Conservation (phyloP, 1,140 invertebrate genomes). For the Propsilocerus akamusi region DNA sequence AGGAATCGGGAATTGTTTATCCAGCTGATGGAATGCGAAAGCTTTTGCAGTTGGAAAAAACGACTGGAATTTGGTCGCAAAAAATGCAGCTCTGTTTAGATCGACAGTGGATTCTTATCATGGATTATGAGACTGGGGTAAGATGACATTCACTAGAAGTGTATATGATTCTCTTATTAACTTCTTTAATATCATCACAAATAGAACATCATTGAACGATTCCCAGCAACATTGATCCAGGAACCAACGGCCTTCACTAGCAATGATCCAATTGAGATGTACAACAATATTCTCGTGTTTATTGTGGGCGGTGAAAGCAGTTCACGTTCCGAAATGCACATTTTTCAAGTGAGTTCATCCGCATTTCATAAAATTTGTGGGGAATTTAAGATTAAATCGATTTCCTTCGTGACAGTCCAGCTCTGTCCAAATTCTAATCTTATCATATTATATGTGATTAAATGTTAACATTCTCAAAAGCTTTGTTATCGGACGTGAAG, state of each 20-base stretch:
- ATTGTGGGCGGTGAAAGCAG: conserved; percentile 53
- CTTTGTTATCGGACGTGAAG: neutral
- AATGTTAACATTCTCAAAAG: neutral
- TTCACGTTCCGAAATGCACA: conserved; percentile 87
- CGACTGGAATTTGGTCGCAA: conserved; percentile 91
- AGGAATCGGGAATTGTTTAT: conserved; percentile 70
- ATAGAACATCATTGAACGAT: conserved; percentile 88
- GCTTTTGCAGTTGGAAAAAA: conserved; percentile 89
- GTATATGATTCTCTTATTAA: neutral
- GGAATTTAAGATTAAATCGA: neutral
- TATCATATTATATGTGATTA: neutral
- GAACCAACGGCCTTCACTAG: conserved; percentile 95
- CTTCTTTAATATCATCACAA: neutral
- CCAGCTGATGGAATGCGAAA: conserved; percentile 90
- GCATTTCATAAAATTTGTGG: neutral
- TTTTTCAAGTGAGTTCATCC: conserved; percentile 55
- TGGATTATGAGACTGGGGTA: conserved; percentile 93
- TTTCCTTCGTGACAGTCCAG: neutral
- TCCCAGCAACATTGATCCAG: conserved; percentile 78
- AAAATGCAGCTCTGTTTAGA: conserved; percentile 88
- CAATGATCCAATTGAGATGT: conserved; percentile 87
- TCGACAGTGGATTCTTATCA: conserved; percentile 74
- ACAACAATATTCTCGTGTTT: conserved; percentile 97
- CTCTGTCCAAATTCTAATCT: neutral
- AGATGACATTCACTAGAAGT: conserved; percentile 18